phyloP scores from a whole-genome alignment of 2,797 vertebrate genomes.

The Lateolabrax maculatus region DNA sequence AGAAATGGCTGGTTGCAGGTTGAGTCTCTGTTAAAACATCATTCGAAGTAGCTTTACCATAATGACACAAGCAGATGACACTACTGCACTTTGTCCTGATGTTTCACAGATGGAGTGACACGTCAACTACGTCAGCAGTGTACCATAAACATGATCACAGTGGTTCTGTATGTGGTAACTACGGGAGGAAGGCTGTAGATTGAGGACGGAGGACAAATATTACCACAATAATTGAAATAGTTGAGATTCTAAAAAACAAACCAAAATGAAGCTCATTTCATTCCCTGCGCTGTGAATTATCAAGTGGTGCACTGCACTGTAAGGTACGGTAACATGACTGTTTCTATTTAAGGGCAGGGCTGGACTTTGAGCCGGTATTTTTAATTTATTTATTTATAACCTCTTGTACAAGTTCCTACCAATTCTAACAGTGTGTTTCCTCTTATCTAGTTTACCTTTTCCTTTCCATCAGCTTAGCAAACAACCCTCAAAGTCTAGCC shows the following conservation, averaged over 20 bases:
- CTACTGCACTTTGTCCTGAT: background rate
- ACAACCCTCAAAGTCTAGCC: background rate
- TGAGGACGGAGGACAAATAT: no score
- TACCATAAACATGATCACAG: background rate
- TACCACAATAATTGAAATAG: background rate
- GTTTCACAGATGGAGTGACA: background rate
- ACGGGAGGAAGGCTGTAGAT: no score
- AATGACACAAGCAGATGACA: conserved; percentile 9
- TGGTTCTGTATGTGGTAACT: background rate
- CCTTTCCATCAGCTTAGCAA: conserved; percentile 13
- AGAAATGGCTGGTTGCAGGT: background rate
- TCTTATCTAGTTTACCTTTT: conserved; percentile 7
- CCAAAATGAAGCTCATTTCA: background rate
- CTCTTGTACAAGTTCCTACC: conserved; percentile 4
- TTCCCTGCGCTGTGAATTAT: background rate
- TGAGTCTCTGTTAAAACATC: background rate
- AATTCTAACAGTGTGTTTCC: background rate
- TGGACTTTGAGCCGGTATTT: conserved; percentile 28
- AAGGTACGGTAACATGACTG: conserved; percentile 14
- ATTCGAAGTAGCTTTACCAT: background rate
- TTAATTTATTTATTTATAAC: conserved; percentile 31
- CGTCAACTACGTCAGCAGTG: background rate
- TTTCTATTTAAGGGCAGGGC: background rate
- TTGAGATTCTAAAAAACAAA: background rate
- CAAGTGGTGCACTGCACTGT: background rate